phyloP scores from a whole-genome alignment of 2,113 vertebrate species.

The Tetraodon nigroviridis region DNA sequence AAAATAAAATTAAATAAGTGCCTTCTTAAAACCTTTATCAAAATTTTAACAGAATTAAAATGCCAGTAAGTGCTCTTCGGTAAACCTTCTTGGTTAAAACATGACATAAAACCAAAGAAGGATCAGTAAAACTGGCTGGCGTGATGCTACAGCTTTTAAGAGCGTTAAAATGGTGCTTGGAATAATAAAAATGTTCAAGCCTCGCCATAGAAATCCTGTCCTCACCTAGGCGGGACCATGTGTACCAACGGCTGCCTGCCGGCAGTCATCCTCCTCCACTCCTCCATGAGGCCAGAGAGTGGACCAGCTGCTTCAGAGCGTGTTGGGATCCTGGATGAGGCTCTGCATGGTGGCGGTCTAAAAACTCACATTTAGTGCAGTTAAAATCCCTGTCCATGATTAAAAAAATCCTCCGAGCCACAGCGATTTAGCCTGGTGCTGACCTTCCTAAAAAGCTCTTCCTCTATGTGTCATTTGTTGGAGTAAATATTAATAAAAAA shows the following conservation, averaged over 20 bases:
- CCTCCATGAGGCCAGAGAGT: background rate
- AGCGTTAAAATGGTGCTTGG: no score
- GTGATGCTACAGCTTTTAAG: background rate
- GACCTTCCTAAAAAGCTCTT: background rate
- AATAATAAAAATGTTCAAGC: no score
- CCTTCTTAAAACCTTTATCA: no score
- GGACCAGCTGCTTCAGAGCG: no score
- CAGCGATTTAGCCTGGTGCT: no score
- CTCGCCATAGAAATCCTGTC: no score
- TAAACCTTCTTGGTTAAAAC: background rate
- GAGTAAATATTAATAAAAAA: background rate
- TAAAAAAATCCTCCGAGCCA: background rate
- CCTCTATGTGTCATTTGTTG: background rate
- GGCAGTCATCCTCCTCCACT: conserved; percentile 1
- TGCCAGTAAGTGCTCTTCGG: no score
- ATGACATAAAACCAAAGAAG: background rate
- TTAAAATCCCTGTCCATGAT: background rate
- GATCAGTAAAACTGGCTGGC: background rate
- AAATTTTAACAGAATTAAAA: no score
- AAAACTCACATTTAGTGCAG: background rate
- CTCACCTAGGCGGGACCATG: background rate
- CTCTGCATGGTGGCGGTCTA: no score
- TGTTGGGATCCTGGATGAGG: no score
- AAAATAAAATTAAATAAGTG: background rate
- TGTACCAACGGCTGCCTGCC: background rate